A percentile compares a stretch with the other conserved stretches of the same genome.
phyloP scores from a whole-genome alignment of 2,113 vertebrate genomes.

The Platysternon megacephalum region DNA sequence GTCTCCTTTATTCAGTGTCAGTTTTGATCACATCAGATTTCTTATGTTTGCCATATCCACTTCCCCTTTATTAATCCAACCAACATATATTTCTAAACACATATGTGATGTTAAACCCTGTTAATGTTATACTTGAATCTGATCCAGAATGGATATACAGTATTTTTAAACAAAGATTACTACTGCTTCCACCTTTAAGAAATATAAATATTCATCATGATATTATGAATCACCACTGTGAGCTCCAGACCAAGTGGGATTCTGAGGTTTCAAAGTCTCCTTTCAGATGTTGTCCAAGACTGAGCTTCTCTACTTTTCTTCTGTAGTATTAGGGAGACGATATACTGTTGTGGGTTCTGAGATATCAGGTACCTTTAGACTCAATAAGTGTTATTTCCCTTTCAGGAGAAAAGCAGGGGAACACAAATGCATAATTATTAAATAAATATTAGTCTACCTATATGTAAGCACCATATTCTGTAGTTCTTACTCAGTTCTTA shows the following conservation, averaged over 20 bases:
- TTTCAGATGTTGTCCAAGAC: background rate
- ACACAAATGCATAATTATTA: background rate
- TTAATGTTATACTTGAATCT: background rate
- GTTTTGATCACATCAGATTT: conserved; percentile 37
- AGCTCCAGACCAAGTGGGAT: background rate
- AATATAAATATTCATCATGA: background rate
- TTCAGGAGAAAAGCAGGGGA: background rate
- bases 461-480: background rate
- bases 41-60: background rate
- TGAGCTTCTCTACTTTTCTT: too few relatives aligned
- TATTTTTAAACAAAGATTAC: background rate
- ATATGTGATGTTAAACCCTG: background rate
- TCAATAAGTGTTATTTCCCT: background rate
- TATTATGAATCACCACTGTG: background rate
- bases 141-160: background rate
- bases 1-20: conserved; percentile 22
- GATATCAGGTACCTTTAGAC: background rate
- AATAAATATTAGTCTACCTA: too few relatives aligned
- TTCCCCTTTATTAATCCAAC: background rate
- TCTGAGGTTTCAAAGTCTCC: background rate
- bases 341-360: background rate
- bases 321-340: background rate
- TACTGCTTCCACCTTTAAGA: background rate
- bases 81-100: background rate
- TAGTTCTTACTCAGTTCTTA: background rate